These are phyloP conservation scores for Hippocampus zosterae DNA, from an alignment of 2,113 vertebrate genomes.

Conservation along the genomic window DNA sequence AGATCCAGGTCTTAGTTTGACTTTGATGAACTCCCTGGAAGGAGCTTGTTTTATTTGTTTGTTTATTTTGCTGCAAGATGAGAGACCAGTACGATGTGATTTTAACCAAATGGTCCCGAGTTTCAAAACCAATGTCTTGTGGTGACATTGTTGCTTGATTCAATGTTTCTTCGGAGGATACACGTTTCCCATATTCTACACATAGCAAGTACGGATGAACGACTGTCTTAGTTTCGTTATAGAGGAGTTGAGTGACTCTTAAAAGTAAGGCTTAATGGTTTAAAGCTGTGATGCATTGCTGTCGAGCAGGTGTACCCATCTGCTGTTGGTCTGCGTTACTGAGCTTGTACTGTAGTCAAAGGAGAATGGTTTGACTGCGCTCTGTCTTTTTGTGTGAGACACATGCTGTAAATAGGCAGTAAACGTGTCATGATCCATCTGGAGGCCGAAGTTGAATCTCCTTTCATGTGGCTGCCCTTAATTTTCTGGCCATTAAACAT, in stretches of 20 bases:
- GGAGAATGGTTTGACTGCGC: background rate
- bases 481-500: slow-evolving; percentile 47
- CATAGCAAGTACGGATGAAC: background rate
- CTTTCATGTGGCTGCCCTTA: slow-evolving; percentile 34
- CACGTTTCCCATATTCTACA: background rate
- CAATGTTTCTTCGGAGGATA: background rate
- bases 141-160: no score
- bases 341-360: background rate
- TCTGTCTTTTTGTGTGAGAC: slow-evolving; percentile 15
- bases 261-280: background rate
- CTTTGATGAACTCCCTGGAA: no score
- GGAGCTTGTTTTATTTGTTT: no score
- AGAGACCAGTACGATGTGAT: no score
- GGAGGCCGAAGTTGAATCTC: slow-evolving; percentile 35
- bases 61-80: no score
- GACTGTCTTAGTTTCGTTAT: background rate
- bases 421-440: slow-evolving; percentile 45
- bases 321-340: background rate
- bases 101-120: no score
- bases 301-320: background rate
- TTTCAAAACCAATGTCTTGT: no score
- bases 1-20: no score
- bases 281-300: background rate
- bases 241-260: background rate
- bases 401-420: slow-evolving; percentile 31